These are phyloP conservation scores for Lithobates pipiens DNA, from an alignment of 2,797 vertebrate genomes.

Conservation along the genomic window DNA sequence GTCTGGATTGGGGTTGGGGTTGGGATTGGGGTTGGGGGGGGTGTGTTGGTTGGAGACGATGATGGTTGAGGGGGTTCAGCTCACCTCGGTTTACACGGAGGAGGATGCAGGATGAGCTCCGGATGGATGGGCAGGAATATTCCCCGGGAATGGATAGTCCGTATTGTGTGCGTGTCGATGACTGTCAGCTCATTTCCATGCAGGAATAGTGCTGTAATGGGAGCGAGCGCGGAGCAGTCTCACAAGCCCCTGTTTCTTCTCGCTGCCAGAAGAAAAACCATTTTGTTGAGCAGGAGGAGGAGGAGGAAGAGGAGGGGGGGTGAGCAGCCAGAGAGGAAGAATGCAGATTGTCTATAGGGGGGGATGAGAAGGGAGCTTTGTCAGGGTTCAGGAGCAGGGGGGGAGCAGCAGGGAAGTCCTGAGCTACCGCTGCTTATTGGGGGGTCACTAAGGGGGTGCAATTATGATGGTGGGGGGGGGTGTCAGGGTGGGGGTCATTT, in stretches of 20 bases:
- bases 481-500: background rate
- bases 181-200: background rate
- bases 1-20: too few relatives aligned
- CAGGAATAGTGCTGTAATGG: background rate
- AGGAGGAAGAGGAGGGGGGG: background rate
- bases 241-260: slow-evolving; percentile 8
- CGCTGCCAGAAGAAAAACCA: slow-evolving; percentile 45
- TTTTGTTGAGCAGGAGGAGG: slow-evolving; percentile 36
- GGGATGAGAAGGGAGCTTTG: slow-evolving; percentile 32
- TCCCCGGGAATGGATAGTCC: background rate
- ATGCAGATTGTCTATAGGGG: slow-evolving; percentile 43
- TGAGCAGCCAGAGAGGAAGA: slow-evolving; percentile 8
- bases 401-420: slow-evolving; percentile 31
- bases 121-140: background rate
- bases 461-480: background rate
- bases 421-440: background rate
- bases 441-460: background rate
- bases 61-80: background rate
- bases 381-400: slow-evolving; percentile 21
- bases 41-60: too few relatives aligned
- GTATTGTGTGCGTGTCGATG: background rate
- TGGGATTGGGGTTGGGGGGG: too few relatives aligned
- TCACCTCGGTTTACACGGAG: background rate
- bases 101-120: background rate
- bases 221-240: slow-evolving; percentile 14